Conservation (phyloP, 2,797 vertebrate genomes). For the Todus mexicanus region DNA sequence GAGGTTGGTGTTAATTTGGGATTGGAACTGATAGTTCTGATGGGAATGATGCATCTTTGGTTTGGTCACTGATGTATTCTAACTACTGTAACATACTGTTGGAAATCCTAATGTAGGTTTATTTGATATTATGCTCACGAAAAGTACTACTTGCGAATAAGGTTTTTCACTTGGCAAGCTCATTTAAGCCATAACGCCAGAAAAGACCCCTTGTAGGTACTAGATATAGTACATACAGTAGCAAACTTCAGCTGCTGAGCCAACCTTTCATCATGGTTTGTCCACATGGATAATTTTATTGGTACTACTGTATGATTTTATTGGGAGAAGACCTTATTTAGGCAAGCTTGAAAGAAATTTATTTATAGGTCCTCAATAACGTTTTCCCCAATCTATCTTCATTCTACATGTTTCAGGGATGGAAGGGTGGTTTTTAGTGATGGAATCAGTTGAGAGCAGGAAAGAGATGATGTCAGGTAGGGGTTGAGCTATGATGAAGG, state of each 20-base stretch:
- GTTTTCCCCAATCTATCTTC: neutral
- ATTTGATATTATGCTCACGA: neutral
- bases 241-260: neutral
- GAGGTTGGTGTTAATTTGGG: neutral
- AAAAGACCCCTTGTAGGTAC: neutral
- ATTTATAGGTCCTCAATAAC: neutral
- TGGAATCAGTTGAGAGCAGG: neutral
- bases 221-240: neutral
- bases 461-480: neutral
- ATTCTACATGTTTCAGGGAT: neutral
- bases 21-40: neutral
- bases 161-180: neutral
- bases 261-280: neutral
- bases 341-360: neutral
- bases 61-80: neutral
- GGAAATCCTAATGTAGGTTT: neutral
- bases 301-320: neutral
- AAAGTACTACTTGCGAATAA: neutral
- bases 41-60: neutral
- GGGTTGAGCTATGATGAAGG: neutral
- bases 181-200: neutral
- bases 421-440: neutral
- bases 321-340: neutral
- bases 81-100: neutral
- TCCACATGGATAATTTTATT: neutral